These are phyloP conservation scores for Drymodes brunneopygia DNA, from an alignment of 2,113 vertebrate genomes.

Conservation along the genomic window DNA sequence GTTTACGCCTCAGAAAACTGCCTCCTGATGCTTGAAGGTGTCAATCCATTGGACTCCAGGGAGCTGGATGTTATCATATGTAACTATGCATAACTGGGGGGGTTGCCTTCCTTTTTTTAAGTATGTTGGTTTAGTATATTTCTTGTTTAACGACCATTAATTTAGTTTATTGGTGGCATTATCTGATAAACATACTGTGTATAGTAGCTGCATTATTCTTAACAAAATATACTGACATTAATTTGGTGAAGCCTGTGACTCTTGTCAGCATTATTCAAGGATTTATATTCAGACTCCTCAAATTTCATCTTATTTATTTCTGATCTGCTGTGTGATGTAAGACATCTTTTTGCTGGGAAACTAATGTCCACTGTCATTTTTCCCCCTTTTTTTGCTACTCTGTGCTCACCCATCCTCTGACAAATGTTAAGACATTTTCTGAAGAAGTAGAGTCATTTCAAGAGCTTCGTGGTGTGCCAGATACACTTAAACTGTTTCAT, in stretches of 20 bases:
- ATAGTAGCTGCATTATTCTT: not conserved
- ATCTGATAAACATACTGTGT: not conserved
- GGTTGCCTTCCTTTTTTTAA: not conserved
- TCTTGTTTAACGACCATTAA: slow-evolving; percentile 2
- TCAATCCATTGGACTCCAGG: not conserved
- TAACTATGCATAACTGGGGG: not conserved
- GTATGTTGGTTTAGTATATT: not conserved
- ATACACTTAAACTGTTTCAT: not conserved
- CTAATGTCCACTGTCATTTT: not conserved
- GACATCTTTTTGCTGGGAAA: not conserved
- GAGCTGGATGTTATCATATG: not conserved
- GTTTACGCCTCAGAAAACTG: not conserved
- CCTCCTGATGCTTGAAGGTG: not conserved
- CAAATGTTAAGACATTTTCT: not conserved
- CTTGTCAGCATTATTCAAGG: not conserved
- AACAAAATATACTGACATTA: not conserved
- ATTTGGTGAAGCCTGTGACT: not conserved
- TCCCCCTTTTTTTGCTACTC: not conserved
- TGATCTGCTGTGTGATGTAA: not conserved
- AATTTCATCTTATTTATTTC: slow-evolving; percentile 60
- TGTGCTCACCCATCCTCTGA: not conserved
- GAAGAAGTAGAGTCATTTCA: not conserved
- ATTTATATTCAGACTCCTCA: not conserved
- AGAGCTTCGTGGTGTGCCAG: not conserved
- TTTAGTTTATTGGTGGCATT: not conserved